Conservation (phyloP, 2,113 vertebrate species). For the Lonchura striata region DNA sequence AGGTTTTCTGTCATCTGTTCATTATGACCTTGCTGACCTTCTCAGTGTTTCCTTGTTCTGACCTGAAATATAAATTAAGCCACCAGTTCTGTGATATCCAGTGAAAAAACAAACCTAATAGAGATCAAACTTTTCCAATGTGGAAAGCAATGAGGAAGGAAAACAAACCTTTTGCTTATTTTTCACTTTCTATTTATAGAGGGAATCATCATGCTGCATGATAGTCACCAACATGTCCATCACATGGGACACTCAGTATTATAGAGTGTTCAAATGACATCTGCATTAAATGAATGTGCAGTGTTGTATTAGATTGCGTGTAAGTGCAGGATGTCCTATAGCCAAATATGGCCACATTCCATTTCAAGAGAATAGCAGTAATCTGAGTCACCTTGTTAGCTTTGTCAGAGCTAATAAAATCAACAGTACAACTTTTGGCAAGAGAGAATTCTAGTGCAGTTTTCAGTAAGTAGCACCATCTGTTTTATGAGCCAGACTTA, state of each 20-base stretch:
- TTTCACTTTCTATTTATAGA: neutral
- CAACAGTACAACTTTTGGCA: neutral
- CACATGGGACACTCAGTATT: neutral
- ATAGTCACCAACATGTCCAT: neutral
- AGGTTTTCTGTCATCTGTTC: neutral
- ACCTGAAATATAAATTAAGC: neutral
- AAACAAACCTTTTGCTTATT: neutral
- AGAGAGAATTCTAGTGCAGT: neutral
- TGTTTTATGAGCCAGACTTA: neutral
- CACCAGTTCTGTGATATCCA: neutral
- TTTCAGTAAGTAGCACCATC: neutral
- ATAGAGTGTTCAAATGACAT: neutral
- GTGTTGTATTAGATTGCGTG: neutral
- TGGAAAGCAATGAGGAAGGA: neutral
- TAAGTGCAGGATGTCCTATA: neutral
- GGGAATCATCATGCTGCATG: neutral
- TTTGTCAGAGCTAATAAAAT: conserved; percentile 49
- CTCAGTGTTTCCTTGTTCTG: neutral
- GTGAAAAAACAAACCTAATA: neutral
- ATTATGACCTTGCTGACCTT: neutral
- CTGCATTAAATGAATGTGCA: neutral
- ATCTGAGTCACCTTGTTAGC: conserved; percentile 17
- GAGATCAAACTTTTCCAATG: neutral
- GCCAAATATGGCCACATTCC: conserved; percentile 14
- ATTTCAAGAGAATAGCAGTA: conserved; percentile 7